These are phyloP conservation scores for Micrasema minimum DNA, from an alignment of 1,140 invertebrate species.

Conservation along the genomic window DNA sequence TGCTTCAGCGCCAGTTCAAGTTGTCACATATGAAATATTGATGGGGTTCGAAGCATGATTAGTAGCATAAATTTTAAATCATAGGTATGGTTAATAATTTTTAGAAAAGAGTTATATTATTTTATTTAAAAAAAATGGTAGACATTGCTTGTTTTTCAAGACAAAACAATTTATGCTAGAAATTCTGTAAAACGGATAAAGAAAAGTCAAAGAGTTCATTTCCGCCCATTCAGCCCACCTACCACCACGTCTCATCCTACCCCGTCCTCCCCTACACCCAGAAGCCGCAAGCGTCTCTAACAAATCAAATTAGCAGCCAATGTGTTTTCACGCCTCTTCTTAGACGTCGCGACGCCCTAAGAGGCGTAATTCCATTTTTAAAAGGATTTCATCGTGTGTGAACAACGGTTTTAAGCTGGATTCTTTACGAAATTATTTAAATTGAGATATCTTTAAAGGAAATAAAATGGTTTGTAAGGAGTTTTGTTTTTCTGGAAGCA, in stretches of 20 bases:
- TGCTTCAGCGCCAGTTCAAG: too few species aligned
- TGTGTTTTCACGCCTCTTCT: conserved; percentile 44
- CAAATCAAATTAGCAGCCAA: conserved; percentile 50
- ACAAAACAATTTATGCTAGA: too few species aligned
- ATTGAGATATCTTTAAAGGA: conserved; percentile 7
- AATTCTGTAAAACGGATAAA: conserved; percentile 8
- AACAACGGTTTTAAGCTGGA: conserved; percentile 22
- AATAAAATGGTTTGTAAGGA: conserved; percentile 8
- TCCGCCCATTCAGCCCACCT: not conserved
- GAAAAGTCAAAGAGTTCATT: conserved; percentile 24
- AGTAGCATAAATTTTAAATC: too few species aligned
- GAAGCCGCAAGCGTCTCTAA: conserved; percentile 46
- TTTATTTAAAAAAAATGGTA: too few species aligned
- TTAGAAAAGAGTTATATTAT: too few species aligned
- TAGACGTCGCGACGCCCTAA: conserved; percentile 32
- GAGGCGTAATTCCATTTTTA: conserved; percentile 43
- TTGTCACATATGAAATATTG: too few species aligned
- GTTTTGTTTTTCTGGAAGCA: too few species aligned
- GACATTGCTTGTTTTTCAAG: too few species aligned
- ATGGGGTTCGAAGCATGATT: too few species aligned
- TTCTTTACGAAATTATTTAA: conserved; percentile 10
- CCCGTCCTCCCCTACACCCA: conserved; percentile 1
- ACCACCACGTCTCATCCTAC: not conserved
- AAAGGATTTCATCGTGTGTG: conserved; percentile 45
- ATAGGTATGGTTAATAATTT: too few species aligned